Percentiles rank a stretch among this genome's conserved stretches.
Conservation (phyloP, 2,797 vertebrate species). For the Florisuga fusca region DNA sequence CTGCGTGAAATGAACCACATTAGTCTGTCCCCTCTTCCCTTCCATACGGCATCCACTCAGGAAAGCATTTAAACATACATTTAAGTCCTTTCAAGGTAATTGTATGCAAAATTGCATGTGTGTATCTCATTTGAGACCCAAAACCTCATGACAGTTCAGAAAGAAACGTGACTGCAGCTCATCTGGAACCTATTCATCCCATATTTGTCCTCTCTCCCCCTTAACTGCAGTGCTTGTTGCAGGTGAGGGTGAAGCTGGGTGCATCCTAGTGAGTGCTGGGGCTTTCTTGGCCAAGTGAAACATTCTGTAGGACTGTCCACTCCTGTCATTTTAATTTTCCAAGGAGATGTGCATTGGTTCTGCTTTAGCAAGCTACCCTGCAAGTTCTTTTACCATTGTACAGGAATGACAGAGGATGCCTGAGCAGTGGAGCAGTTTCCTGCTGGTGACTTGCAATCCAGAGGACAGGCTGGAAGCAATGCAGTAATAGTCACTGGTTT, state of each 20-base stretch:
- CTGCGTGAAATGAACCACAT: neutral
- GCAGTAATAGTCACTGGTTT: neutral
- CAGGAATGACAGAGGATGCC: neutral
- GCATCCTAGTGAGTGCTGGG: no score
- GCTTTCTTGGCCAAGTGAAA: neutral
- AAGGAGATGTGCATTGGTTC: neutral
- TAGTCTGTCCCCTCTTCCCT: neutral
- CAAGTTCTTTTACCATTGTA: neutral
- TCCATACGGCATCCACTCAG: neutral
- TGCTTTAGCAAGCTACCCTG: neutral
- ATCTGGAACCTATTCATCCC: rapidly evolving
- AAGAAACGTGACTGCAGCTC: neutral
- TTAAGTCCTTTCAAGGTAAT: neutral
- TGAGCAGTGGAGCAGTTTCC: neutral
- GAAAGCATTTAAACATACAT: neutral
- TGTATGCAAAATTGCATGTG: neutral
- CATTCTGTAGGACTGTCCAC: neutral
- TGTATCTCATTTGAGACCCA: rapidly evolving
- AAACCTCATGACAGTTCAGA: neutral
- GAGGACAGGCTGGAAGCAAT: neutral
- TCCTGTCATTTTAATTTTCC: neutral
- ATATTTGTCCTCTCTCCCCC: neutral
- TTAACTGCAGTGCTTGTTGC: neutral
- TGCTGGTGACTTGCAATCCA: neutral
- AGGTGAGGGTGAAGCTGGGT: neutral